These are phyloP conservation scores for Sander lucioperca DNA, from an alignment of 2,113 vertebrate species.

Conservation along the genomic window DNA sequence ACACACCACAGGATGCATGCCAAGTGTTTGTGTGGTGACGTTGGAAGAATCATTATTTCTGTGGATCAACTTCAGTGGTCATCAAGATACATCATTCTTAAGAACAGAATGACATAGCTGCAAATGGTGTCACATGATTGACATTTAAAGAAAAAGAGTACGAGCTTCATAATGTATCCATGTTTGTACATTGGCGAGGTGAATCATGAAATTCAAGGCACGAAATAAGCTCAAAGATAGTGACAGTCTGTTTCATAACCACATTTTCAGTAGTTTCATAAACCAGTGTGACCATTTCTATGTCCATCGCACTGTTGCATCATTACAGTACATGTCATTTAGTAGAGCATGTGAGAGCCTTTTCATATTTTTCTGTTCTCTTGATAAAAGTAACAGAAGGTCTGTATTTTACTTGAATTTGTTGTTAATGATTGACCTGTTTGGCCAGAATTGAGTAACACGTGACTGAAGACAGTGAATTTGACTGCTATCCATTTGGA, in stretches of 20 bases:
- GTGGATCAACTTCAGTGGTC: constrained; percentile 38
- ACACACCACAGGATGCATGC: constrained; percentile 53
- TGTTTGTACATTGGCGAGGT: constrained; percentile 3
- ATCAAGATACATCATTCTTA: constrained; percentile 27
- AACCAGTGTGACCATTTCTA: background rate
- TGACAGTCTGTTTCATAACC: background rate
- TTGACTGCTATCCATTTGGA: constrained; percentile 36
- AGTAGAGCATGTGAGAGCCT: constrained; percentile 15
- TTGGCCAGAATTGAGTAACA: constrained; percentile 12
- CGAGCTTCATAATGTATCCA: background rate
- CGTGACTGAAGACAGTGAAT: constrained; percentile 10
- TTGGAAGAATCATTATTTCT: constrained; percentile 50
- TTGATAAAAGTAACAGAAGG: constrained; percentile 25
- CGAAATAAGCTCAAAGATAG: background rate
- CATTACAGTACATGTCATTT: constrained; percentile 35
- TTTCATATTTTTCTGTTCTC: constrained; percentile 8
- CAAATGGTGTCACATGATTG: constrained; percentile 20
- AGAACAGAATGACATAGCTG: constrained; percentile 2
- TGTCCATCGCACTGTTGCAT: constrained; percentile 1
- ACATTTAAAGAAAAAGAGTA: background rate
- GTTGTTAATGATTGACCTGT: constrained; percentile 18
- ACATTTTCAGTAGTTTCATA: constrained; percentile 14
- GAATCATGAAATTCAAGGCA: background rate
- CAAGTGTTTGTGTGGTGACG: constrained; percentile 58
- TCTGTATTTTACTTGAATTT: too few species aligned